Evolutionary conservation across 2,797 vertebrate genomes (phyloP).

Genomic region (Rhinogobio ventralis): DNA sequence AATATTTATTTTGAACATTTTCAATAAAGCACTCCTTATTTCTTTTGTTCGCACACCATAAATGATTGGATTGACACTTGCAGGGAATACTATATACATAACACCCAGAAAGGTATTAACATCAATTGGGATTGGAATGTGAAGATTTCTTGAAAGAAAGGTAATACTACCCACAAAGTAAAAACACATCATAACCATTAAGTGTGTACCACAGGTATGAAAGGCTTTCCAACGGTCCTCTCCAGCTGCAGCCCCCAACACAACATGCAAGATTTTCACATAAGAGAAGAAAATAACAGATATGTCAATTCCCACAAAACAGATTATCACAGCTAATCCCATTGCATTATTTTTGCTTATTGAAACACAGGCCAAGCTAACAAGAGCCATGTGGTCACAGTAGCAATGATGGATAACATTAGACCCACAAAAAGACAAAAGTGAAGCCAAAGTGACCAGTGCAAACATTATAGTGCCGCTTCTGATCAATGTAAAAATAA

Average conservation of each 20-base stretch:
- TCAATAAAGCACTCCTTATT: slow-evolving; percentile 67
- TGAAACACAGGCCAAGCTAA: slow-evolving; percentile 77
- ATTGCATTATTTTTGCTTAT: slow-evolving; percentile 64
- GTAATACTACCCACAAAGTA: slow-evolving; percentile 80
- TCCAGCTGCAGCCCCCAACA: slow-evolving; percentile 62
- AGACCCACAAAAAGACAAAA: slow-evolving; percentile 76
- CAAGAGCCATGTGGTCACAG: slow-evolving; percentile 87
- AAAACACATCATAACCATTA: slow-evolving; percentile 82
- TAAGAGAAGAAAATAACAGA: slow-evolving; percentile 80
- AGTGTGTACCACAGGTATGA: slow-evolving; percentile 81
- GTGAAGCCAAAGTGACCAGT: slow-evolving; percentile 71
- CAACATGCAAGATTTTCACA: slow-evolving; percentile 71
- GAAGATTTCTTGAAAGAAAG: slow-evolving; percentile 76
- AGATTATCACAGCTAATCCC: slow-evolving; percentile 78
- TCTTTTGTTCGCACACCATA: slow-evolving; percentile 78
- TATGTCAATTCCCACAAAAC: slow-evolving; percentile 80
- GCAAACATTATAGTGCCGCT: slow-evolving; percentile 73
- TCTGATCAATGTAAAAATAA: slow-evolving; percentile 72
- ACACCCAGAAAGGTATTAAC: slow-evolving; percentile 75
- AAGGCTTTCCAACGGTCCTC: slow-evolving; percentile 78
- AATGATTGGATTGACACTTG: slow-evolving; percentile 77
- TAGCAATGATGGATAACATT: slow-evolving; percentile 78
- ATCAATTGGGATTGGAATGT: slow-evolving; percentile 68
- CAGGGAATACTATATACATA: slow-evolving; percentile 77
- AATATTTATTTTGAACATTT: slow-evolving; percentile 60